Base-by-base conservation (phyloP, 2,888 invertebrate species). In the Prosapia bicincta region DNA sequence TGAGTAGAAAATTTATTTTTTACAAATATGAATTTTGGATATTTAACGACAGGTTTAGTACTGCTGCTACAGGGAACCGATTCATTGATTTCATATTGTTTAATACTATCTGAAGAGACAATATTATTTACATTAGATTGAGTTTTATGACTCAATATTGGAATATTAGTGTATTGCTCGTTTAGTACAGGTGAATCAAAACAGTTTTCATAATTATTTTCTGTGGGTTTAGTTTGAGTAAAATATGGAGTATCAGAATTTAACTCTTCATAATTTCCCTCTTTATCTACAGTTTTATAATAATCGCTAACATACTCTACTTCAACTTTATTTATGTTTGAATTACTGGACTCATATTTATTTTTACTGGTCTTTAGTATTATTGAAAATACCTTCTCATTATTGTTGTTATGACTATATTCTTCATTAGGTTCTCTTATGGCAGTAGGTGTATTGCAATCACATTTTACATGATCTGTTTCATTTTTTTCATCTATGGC, bases 11-110 rank as follows among this genome's bases (percentile, higher is more conserved):
- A 74, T 23, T 74, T 68, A 23, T 68, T 74, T 74, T 74, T 74
- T 13, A 69, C 69, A 68, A 74, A 74, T 54, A 74, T 74, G 20
- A 74, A 69, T 54, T 74, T 74, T 13, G 74, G 74, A 20, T 68
- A 26, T 69, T 26, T 68, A 26, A 54, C 1, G n/a, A 9, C 6
- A 15, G 6, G 6, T 10, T 38, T 38, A 38, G 7, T 38, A 38
- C 7, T 15, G 15, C 7, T 15, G 15, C 38, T 38, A 15, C 15
- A 3, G 15, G 3, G 3, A 15, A 38, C 15, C n/a, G n/a, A 3
- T 20, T 54, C 54, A 20, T 54, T 54, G 20, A 0, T 20, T 20
- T 54, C 54, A 20, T 5, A n/a, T 6, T 54, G n/a, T 1, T 54
- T 20, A 54, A 20, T 20, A 54, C 6, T 20, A 20, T 20, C 5